Percentiles rank a stretch among this genome's conserved stretches.
Evolutionary conservation across 1,140 invertebrate species (phyloP).

Genomic region (Atopsyche davidsoni): DNA sequence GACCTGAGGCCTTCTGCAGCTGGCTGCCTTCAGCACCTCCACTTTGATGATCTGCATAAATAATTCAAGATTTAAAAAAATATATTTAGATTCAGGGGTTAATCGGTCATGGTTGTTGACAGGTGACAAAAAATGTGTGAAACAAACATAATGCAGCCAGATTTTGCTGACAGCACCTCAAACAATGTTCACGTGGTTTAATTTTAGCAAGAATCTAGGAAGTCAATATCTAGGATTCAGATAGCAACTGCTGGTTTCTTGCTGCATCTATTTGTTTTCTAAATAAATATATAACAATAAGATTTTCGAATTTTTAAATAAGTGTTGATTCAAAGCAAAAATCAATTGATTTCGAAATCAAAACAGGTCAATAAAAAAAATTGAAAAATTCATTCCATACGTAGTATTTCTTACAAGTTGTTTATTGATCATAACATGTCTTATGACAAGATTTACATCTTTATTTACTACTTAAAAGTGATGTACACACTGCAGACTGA

Average conservation of each 20-base stretch:
- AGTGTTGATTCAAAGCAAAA: no score
- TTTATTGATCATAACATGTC: no score
- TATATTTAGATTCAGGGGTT: not conserved
- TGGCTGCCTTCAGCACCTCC: slow-evolving; percentile 77
- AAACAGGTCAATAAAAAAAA: no score
- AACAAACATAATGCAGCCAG: slow-evolving; percentile 17
- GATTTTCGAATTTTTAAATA: no score
- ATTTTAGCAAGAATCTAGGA: slow-evolving; percentile 25
- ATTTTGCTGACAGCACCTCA: slow-evolving; percentile 18
- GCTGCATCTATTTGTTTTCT: no score
- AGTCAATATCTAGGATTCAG: slow-evolving; percentile 14
- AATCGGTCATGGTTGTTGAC: not conserved
- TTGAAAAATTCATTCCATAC: no score
- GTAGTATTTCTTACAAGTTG: no score
- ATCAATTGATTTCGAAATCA: no score
- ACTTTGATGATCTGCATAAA: slow-evolving; percentile 90
- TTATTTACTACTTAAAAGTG: no score
- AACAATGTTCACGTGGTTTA: slow-evolving; percentile 18
- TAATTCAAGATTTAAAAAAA: not conserved
- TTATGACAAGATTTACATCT: no score
- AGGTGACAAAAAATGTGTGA: slow-evolving; percentile 4
- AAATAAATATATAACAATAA: no score
- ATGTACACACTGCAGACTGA: no score
- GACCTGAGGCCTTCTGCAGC: slow-evolving; percentile 87
- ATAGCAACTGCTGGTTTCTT: slow-evolving; percentile 24